These are phyloP conservation scores for Meloe dianella DNA, from an alignment of 2,888 invertebrate genomes.

Conservation along the genomic window DNA sequence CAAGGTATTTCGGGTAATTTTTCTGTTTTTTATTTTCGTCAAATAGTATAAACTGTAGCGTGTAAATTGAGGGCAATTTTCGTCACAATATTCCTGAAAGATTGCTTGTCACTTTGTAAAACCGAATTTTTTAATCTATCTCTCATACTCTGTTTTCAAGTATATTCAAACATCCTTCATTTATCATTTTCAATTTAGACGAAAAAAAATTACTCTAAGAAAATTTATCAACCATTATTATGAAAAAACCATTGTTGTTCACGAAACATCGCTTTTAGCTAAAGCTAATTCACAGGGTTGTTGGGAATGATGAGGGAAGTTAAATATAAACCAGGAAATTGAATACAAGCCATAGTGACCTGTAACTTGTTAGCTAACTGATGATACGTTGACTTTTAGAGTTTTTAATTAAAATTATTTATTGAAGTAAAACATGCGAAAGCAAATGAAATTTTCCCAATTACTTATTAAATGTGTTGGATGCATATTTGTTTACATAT, in stretches of 20 bases:
- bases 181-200: background rate
- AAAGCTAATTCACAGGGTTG: background rate
- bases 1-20: too few relatives aligned
- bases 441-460: background rate
- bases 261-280: background rate
- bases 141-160: too few relatives aligned
- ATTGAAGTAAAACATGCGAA: background rate
- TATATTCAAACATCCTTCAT: background rate
- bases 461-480: background rate
- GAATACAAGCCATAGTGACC: background rate
- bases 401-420: slow-evolving; percentile 4
- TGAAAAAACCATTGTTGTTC: background rate
- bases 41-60: too few relatives aligned
- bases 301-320: background rate
- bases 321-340: slow-evolving; percentile 1
- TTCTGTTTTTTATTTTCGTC: too few relatives aligned
- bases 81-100: too few relatives aligned
- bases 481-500: background rate
- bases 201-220: background rate
- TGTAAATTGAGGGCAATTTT: background rate
- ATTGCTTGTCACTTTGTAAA: too few relatives aligned
- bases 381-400: background rate
- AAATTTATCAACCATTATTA: background rate
- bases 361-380: background rate
- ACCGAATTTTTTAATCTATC: too few relatives aligned